Conservation (phyloP, 2,113 vertebrate species). For the Climacteris rufus region DNA sequence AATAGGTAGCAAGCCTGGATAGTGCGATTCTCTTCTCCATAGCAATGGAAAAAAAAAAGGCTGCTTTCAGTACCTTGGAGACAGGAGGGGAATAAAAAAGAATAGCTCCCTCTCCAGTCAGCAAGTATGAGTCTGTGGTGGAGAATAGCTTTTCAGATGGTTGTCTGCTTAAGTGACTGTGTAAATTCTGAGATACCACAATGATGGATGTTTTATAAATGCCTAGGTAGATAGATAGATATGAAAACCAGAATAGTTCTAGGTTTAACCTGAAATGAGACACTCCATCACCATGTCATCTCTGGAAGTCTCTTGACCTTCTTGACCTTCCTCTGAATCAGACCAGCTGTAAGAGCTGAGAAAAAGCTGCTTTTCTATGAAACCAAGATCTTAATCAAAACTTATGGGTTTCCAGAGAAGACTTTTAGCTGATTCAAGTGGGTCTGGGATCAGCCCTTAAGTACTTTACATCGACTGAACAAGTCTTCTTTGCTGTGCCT, state of each 20-base stretch:
- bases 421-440: background rate
- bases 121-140: background rate
- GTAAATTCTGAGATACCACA: background rate
- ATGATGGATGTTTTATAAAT: slow-evolving; percentile 42
- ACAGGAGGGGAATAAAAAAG: background rate
- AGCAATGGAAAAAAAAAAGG: background rate
- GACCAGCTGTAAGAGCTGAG: background rate
- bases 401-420: background rate
- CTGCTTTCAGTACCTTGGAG: background rate
- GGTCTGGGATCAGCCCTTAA: background rate
- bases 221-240: slow-evolving; percentile 22
- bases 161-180: background rate
- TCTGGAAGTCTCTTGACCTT: slow-evolving; percentile 27
- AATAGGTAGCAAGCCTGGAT: background rate
- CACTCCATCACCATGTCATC: slow-evolving; percentile 40
- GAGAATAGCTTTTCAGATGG: background rate
- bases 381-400: background rate
- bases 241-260: slow-evolving; percentile 36
- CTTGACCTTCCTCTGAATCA: slow-evolving; percentile 34
- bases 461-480: background rate
- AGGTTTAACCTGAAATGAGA: slow-evolving; percentile 45
- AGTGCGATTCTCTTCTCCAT: background rate
- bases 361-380: slow-evolving; percentile 10
- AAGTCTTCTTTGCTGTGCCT: background rate
- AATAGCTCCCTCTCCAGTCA: slow-evolving; percentile 9